Base-by-base conservation (phyloP, 1,140 invertebrate genomes). In the Ptiloglossa arizonensis region DNA sequence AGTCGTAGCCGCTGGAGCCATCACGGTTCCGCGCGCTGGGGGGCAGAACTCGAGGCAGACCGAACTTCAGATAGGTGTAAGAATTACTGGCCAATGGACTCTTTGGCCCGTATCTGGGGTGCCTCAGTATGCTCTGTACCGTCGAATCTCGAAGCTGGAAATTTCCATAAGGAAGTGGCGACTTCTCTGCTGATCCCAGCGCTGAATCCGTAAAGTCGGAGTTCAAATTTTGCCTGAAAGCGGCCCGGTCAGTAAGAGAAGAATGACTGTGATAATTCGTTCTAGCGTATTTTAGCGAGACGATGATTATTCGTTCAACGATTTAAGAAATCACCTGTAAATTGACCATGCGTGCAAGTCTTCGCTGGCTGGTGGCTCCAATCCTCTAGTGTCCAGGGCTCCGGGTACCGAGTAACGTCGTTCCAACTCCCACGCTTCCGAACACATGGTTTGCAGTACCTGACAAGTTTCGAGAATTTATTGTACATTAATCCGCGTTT, bases 331-430 rank as follows among this genome's bases (percentile, higher is more conserved):
- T 90, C 91, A 96, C 96, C 96, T 95, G 93, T 98, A 98, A 88
- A 98, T 98, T 66, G 97, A 98, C 98, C 98, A 98, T 60, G 97
- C 97, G 91, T 98, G 97, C 67, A 98, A 94, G 92, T 98, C 97
- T 89, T 98, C 97, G 35, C 96, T 97, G 1, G 95, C 94, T 50
- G 94, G 93, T 75, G 93, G 92, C 81, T 90, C 93, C 87, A 88
- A 90, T 82, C 95, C 94, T 87, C 93, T 94, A 79, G 93, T 95
- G 86, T 95, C 96, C 74, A 95, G 94, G 91, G 95, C 95, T 85
- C 95, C 95, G 9, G 96, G 96, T 89, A 97, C 96, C 22, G 96
- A 97, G 92, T 97, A 97, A 84, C 96, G 95, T 82, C 96, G 94
- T 90, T 97, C 96, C 91, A 95, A 91, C 88, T 94, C 94, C 90